Evolutionary conservation across 1,140 invertebrate genomes (phyloP), one percentile per base, ranked within the genome.

Genomic region (Pissodes strobi): DNA sequence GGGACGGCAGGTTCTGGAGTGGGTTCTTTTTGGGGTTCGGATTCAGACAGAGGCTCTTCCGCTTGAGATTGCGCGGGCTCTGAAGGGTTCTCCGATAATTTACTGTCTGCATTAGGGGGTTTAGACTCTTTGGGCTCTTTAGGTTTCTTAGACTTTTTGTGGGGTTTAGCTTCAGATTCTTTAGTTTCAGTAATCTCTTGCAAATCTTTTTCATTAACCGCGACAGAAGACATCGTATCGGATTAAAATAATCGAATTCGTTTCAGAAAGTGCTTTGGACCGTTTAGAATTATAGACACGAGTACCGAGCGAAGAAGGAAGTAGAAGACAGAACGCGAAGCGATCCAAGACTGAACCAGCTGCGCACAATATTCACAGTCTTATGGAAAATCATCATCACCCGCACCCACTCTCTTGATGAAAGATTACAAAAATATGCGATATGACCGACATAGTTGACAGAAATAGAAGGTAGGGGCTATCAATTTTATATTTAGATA

Each of bases 361-460:
- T 25, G n/a, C 37, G 52, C 49, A 18, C 2, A 48, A 30, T n/a
- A 19, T n/a, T 15, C 38, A 22, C 10, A 27, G 22, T 56, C 43
- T 48, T 64, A 23, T 64, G 41, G 52, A 64, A 68, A 59, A 19
- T 46, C 37, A 51, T 64, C 49, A 48, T 25, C 21, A 43, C 30
- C 45, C 52, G 57, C 27, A 59, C 55, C 38, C 37, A 38, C 45
- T 56, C 52, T 55, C 61, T 57, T 65, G 71, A 73, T 74, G 75
- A 76, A 71, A 74, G 74, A 75, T 74, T 69, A 67, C 66, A 71
- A 69, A 76, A 76, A 74, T 76, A 75, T 72, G 72, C 65, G 66
- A 66, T 49, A 60, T 70, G 63, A 64, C 63, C 66, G 64, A 67
- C 69, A 68, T 53, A 55, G 69, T 71, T 74, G 74, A 74, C 73